Conservation (phyloP, 2,888 invertebrate species). For the Phengaris alcon region DNA sequence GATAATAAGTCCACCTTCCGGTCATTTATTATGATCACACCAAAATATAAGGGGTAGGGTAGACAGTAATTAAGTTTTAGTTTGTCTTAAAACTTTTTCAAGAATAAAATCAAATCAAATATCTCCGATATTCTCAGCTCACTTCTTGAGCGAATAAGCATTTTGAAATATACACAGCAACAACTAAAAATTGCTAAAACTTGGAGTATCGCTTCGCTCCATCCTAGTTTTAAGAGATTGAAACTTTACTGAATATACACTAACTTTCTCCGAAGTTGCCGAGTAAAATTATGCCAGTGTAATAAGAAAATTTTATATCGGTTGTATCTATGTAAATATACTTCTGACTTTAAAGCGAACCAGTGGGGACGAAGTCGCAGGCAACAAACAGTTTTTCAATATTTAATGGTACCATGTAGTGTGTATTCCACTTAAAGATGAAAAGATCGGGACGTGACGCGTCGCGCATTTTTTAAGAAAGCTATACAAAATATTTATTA, state of each 20-base stretch:
- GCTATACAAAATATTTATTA: too few species aligned
- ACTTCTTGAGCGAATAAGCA: conserved; percentile 5
- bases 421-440: too few species aligned
- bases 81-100: neutral
- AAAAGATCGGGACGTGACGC: too few species aligned
- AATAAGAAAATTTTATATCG: conserved; percentile 18
- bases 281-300: conserved; percentile 9
- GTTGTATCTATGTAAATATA: neutral
- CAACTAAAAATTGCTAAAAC: conserved; percentile 15
- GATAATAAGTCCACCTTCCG: too few species aligned
- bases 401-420: neutral
- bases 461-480: too few species aligned
- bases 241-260: conserved; percentile 19
- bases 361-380: neutral
- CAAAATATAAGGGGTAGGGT: too few species aligned
- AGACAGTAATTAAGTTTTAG: too few species aligned
- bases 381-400: neutral
- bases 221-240: conserved; percentile 18
- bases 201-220: conserved; percentile 17
- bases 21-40: too few species aligned
- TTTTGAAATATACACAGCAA: conserved; percentile 14
- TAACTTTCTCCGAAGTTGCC: neutral
- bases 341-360: neutral
- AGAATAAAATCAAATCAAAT: neutral
- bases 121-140: neutral